A percentile compares a stretch with the other conserved stretches of the same genome.
Evolutionary conservation across 2,888 invertebrate species (phyloP).

Genomic region (Bruchidius siliquastri): DNA sequence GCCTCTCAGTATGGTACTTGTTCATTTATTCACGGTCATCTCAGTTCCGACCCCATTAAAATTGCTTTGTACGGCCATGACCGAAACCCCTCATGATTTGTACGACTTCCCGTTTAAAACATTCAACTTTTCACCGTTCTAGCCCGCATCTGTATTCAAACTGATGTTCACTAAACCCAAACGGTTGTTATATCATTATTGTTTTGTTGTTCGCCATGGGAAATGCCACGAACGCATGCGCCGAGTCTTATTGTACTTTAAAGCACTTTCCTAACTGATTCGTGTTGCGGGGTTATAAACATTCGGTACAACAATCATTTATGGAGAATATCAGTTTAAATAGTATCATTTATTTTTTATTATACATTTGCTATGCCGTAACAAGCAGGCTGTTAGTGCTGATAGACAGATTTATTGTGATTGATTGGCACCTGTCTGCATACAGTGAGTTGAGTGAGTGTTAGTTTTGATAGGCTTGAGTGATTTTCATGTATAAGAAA

Average conservation of each 20-base stretch:
- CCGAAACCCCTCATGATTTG: not conserved
- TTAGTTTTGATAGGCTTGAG: not conserved
- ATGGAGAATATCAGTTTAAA: not conserved
- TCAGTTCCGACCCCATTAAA: not conserved
- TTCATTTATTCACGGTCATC: not conserved
- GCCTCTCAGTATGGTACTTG: no score
- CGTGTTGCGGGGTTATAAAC: not conserved
- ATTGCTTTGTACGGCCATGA: not conserved
- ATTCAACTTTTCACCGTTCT: not conserved
- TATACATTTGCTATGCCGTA: not conserved
- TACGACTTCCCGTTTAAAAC: not conserved
- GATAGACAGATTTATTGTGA: not conserved
- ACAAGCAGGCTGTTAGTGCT: not conserved
- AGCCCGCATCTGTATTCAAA: not conserved
- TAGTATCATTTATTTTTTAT: not conserved
- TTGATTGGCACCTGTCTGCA: not conserved
- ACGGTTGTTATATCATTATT: not conserved
- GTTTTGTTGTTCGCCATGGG: not conserved
- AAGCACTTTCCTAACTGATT: not conserved
- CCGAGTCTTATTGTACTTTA: not conserved
- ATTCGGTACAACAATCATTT: not conserved
- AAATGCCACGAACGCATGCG: not conserved
- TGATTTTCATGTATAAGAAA: not conserved
- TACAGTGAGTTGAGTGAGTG: not conserved
- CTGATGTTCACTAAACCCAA: slow-evolving; percentile 2